Conservation (phyloP, 2,113 vertebrate genomes). For the Neolamprologus kungweensis region DNA sequence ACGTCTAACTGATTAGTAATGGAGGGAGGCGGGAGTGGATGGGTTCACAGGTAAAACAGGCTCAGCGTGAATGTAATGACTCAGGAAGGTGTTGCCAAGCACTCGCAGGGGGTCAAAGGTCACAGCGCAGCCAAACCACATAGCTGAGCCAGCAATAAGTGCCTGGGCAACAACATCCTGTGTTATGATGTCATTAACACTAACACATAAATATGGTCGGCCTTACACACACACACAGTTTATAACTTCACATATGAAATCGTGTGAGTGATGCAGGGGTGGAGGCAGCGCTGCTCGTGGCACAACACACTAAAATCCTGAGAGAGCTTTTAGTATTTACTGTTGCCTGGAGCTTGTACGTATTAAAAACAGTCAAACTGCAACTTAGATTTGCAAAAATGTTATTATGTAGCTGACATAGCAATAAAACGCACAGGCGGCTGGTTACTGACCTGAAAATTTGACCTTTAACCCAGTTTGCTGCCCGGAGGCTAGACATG, state of each 20-base stretch:
- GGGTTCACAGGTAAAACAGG: conserved; percentile 22
- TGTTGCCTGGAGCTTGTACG: not conserved
- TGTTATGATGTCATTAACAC: not conserved
- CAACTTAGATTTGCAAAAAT: not conserved
- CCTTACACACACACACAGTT: not conserved
- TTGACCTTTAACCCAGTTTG: conserved; percentile 13
- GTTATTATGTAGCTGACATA: conserved; percentile 15
- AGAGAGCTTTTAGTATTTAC: not conserved
- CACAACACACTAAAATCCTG: not conserved
- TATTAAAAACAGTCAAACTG: conserved; percentile 21
- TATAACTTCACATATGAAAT: not conserved
- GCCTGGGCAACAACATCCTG: not conserved
- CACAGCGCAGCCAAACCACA: not conserved
- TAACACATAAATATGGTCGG: not conserved
- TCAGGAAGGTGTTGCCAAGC: not conserved
- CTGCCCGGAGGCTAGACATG: conserved; percentile 6
- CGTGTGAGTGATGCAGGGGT: not conserved
- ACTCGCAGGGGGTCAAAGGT: not conserved
- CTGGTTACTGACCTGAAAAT: conserved; percentile 23
- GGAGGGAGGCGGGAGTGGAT: conserved; percentile 14
- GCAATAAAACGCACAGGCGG: conserved; percentile 11
- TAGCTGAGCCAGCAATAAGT: conserved; percentile 35
- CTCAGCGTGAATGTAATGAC: conserved; percentile 17
- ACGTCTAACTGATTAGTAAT: conserved; percentile 60
- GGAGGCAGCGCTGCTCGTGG: not conserved